phyloP scores from a whole-genome alignment of 2,888 invertebrate genomes.

The Phymatocera aterrima region DNA sequence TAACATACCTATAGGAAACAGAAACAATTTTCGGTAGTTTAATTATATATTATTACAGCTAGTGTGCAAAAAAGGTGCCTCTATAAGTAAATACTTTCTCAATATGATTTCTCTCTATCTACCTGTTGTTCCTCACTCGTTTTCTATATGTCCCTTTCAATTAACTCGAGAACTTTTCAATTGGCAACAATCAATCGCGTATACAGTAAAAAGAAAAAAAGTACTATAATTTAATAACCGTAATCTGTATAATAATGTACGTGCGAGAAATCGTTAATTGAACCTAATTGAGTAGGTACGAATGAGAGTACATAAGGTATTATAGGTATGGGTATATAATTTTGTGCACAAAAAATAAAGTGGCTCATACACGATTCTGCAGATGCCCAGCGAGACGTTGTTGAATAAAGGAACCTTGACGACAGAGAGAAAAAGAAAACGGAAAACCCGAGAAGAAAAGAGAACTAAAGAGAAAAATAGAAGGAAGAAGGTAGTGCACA shows the following conservation, averaged over 20 bases:
- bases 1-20: too few relatives aligned
- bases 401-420: neutral
- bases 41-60: too few relatives aligned
- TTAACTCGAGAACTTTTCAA: too few relatives aligned
- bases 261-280: constrained; percentile 21
- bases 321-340: neutral
- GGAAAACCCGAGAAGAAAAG: neutral
- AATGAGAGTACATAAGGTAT: too few relatives aligned
- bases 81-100: too few relatives aligned
- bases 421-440: neutral
- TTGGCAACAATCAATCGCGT: too few relatives aligned
- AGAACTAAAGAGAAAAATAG: neutral
- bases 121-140: too few relatives aligned
- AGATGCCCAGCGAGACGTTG: neutral
- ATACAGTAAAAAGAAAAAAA: neutral
- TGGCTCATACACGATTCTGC: constrained; percentile 2
- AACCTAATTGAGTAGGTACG: constrained; percentile 23
- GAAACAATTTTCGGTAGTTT: too few relatives aligned
- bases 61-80: too few relatives aligned
- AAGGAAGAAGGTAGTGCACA: neutral
- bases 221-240: neutral
- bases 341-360: constrained; percentile 23
- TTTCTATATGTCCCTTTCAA: too few relatives aligned
- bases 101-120: too few relatives aligned
- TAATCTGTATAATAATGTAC: neutral